phyloP scores from a whole-genome alignment of 2,113 vertebrate genomes.

The Mastomys coucha region DNA sequence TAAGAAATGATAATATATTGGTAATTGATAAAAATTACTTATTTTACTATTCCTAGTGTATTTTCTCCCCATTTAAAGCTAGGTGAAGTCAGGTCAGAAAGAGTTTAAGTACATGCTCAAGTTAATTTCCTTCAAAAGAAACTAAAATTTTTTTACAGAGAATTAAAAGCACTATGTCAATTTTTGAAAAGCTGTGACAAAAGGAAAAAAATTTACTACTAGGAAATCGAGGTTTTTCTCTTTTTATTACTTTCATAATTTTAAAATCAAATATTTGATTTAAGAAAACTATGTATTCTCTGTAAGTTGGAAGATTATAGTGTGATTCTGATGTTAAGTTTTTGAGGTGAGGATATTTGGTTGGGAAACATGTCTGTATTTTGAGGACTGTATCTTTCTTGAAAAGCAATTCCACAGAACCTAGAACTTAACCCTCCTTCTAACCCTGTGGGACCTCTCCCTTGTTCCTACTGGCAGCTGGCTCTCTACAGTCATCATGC shows the following conservation, averaged over 20 bases:
- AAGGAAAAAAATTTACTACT: background rate
- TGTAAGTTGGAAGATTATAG: background rate
- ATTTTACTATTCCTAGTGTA: background rate
- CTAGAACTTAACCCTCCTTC: background rate
- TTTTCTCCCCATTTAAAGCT: background rate
- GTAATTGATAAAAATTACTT: background rate
- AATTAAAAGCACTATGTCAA: background rate
- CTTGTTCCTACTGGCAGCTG: background rate
- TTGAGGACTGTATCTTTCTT: background rate
- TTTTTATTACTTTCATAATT: background rate
- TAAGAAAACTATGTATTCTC: background rate
- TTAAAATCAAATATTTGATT: background rate
- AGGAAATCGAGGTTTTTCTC: background rate
- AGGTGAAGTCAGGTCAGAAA: background rate
- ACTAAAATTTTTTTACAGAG: background rate
- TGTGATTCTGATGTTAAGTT: background rate
- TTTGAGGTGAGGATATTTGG: background rate
- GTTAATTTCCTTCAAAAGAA: background rate
- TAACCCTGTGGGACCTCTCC: background rate
- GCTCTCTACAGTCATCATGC: background rate
- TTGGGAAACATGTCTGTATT: background rate
- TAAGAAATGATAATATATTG: constrained; percentile 1
- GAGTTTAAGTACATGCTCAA: background rate
- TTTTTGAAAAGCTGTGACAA: background rate
- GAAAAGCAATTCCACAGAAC: background rate